Base-by-base conservation (phyloP, 1,140 invertebrate species). In the Diabrotica virgifera region DNA sequence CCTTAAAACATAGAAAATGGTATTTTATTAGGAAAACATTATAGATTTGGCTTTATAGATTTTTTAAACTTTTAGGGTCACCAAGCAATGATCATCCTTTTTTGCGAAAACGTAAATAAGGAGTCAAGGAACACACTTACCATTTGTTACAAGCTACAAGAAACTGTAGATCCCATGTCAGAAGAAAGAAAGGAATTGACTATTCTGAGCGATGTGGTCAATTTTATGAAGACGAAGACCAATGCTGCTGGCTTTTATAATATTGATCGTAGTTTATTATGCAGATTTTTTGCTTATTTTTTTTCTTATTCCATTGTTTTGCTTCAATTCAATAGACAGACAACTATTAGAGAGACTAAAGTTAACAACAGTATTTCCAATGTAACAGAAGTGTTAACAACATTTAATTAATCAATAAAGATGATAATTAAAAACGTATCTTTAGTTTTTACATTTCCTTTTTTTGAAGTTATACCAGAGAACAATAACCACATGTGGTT, bases 231-330 rank as follows among this genome's bases (percentile, higher is more conserved):
- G 14, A 59, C 57, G 12, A 59, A 37, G 12, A 59, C 57, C 11
- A 59, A 46, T 38, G 57, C 57, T 7, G 57, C 57, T 40, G 57
- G 57, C 14, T 59, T 59, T 37, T 59, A 59, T 40, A 40, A 59
- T 12, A 13, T 59, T 8, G 38, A 40, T 40, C 38, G 57, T 8
- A 37, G 37, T n/a, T 12, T 59, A 37, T 50, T 46, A 37, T 14
- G 57, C 14, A 59, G 57, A 12, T 36, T 59, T 40, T 59, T 59
- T 40, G 57, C 36, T 5, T 59, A 59, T 14, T 9, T 59, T 9
- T 59, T 59, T 13, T 59, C 57, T 11, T 59, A 59, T 50, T 59
- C 57, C 8, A 59, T 59, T 40, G 57, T 59, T 38, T 46, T 59
- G 46, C 13, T 59, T 13, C 57, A 59, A 38, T 59, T 59, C 24